These are phyloP conservation scores for Sakesphorus luctuosus DNA, from an alignment of 2,113 vertebrate species.

Conservation along the genomic window DNA sequence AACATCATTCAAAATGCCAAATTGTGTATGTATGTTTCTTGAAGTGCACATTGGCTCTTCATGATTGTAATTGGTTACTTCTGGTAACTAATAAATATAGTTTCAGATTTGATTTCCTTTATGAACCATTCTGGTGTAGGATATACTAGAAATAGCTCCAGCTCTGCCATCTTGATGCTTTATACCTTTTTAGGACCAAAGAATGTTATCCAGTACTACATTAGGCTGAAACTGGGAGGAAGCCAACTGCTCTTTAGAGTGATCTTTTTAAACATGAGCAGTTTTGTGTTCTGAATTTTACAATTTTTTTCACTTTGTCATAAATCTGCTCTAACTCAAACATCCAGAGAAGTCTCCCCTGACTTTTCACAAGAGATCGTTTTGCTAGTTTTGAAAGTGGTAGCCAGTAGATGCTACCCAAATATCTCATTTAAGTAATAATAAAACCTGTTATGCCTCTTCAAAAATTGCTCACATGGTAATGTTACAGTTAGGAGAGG, in stretches of 20 bases:
- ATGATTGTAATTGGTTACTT: not conserved
- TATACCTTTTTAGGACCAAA: not conserved
- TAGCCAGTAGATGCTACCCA: not conserved
- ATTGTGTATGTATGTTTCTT: not conserved
- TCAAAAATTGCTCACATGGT: not conserved
- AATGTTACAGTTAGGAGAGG: not conserved
- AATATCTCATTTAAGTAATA: not conserved
- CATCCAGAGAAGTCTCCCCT: not conserved
- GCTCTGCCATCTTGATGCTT: not conserved
- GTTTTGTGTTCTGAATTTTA: not conserved
- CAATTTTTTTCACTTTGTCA: not conserved
- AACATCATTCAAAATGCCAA: not conserved
- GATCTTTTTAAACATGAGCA: not conserved
- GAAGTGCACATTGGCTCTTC: not conserved
- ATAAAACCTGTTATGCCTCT: not conserved
- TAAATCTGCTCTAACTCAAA: not conserved
- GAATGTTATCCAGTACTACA: not conserved
- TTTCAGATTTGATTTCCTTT: slow-evolving; percentile 9
- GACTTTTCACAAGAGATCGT: not conserved
- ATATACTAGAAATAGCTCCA: not conserved
- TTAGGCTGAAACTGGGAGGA: not conserved
- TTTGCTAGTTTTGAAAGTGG: not conserved
- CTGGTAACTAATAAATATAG: not conserved
- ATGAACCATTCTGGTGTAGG: not conserved
- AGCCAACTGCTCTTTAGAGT: not conserved